phyloP scores from a whole-genome alignment of 2,797 vertebrate species.

The Gallinago nigripennis region DNA sequence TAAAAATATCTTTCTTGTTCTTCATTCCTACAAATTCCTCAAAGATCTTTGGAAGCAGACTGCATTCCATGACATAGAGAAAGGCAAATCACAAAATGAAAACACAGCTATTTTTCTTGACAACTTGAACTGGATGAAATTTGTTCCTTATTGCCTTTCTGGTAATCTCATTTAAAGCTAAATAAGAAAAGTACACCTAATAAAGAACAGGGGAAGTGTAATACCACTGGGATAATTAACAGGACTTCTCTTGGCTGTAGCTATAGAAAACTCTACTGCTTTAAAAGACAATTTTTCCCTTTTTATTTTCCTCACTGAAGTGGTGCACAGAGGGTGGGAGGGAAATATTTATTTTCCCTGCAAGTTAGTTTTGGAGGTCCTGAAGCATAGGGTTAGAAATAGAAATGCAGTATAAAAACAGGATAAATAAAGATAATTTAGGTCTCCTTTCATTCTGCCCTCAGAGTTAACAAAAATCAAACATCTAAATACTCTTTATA shows the following conservation, averaged over 20 bases:
- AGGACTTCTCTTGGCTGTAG: not conserved
- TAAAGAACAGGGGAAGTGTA: not conserved
- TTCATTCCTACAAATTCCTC: not conserved
- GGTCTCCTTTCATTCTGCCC: not conserved
- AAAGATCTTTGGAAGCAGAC: not conserved
- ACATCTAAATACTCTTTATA: not conserved
- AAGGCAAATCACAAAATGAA: not conserved
- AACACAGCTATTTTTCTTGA: not conserved
- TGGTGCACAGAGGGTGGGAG: accelerated
- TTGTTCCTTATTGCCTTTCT: not conserved
- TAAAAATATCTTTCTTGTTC: not conserved
- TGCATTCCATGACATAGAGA: not conserved
- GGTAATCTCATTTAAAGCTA: not conserved
- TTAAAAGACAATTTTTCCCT: not conserved
- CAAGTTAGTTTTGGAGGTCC: not conserved
- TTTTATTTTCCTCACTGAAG: not conserved
- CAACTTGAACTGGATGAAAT: not conserved
- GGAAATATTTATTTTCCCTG: not conserved
- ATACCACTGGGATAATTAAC: not conserved
- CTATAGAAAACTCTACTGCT: not conserved
- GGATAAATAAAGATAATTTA: not conserved
- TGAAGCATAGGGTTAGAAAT: not conserved
- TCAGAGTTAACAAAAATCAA: not conserved
- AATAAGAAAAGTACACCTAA: not conserved
- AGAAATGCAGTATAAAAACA: not conserved